phyloP scores from a whole-genome alignment of 2,797 vertebrate species.

The Melopsittacus undulatus region DNA sequence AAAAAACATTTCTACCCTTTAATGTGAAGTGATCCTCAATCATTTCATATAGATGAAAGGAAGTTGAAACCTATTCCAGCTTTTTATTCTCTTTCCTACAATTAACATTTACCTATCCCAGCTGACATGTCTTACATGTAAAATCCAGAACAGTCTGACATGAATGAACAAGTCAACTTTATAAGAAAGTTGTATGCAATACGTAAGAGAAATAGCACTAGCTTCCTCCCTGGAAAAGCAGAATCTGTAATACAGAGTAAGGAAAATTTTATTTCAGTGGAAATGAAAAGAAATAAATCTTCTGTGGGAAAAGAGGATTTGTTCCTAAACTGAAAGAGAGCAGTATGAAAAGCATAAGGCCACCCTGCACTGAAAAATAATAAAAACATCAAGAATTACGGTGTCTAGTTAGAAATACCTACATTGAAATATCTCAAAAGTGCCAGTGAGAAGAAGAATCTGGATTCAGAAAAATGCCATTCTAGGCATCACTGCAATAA shows the following conservation, averaged over 20 bases:
- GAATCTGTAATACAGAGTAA: not conserved
- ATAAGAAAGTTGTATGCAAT: not conserved
- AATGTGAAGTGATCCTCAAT: conserved; percentile 32
- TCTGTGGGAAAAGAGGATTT: conserved; percentile 1
- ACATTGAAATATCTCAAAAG: not conserved
- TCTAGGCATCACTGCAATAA: not conserved
- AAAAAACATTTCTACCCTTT: conserved; percentile 38
- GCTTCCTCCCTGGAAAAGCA: conserved; percentile 28
- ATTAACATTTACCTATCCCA: conserved; percentile 52
- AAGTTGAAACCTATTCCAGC: conserved; percentile 13
- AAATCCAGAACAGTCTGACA: conserved; percentile 13
- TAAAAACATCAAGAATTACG: not conserved
- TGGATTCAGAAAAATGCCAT: not conserved
- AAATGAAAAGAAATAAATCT: conserved; percentile 48
- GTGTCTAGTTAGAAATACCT: not conserved
- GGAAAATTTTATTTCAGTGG: conserved; percentile 34
- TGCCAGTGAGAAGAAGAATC: not conserved
- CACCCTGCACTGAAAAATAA: not conserved
- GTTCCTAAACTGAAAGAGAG: conserved; percentile 5
- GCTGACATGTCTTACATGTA: not conserved
- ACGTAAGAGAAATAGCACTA: not conserved
- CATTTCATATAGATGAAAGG: conserved; percentile 7
- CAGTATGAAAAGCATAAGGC: not conserved
- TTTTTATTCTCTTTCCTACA: conserved; percentile 30
- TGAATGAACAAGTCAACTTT: conserved; percentile 5